phyloP scores from a whole-genome alignment of 2,888 invertebrate genomes.

The Taphrorychus bicolor region DNA sequence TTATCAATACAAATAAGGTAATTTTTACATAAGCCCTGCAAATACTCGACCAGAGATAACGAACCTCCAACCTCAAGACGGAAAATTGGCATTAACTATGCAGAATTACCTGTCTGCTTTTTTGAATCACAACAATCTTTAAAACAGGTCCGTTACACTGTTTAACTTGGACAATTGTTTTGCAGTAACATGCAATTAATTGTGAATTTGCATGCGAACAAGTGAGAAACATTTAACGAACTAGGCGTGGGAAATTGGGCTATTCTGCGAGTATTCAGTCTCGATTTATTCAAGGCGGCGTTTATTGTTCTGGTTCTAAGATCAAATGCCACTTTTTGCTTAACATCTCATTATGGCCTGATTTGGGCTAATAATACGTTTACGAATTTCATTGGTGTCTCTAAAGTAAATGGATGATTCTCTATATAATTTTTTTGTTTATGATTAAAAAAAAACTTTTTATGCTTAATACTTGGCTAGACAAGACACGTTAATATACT shows the following conservation, averaged over 20 bases:
- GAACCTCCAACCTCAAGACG: slow-evolving; percentile 2
- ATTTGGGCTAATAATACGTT: no score
- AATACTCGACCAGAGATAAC: neutral
- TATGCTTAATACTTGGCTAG: no score
- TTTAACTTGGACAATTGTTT: slow-evolving; percentile 46
- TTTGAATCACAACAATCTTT: slow-evolving; percentile 29
- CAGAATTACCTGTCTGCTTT: slow-evolving; percentile 14
- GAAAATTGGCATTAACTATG: slow-evolving; percentile 17
- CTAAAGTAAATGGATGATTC: no score
- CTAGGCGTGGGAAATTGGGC: slow-evolving; percentile 33
- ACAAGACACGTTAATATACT: no score
- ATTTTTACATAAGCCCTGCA: neutral
- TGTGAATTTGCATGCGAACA: slow-evolving; percentile 47
- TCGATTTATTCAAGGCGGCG: neutral
- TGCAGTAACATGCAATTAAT: slow-evolving; percentile 48
- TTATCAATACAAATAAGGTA: neutral
- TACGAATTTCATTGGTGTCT: no score
- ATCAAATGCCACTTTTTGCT: neutral
- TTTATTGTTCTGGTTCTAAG: neutral
- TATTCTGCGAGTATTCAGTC: slow-evolving; percentile 12
- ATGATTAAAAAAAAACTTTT: no score
- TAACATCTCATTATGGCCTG: no score
- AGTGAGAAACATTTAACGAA: slow-evolving; percentile 47
- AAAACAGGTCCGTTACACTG: slow-evolving; percentile 33
- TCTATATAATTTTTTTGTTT: no score